Evolutionary conservation across 2,113 vertebrate genomes (phyloP).

Genomic region (rabbit (Oryctolagus cuniculus)): DNA sequence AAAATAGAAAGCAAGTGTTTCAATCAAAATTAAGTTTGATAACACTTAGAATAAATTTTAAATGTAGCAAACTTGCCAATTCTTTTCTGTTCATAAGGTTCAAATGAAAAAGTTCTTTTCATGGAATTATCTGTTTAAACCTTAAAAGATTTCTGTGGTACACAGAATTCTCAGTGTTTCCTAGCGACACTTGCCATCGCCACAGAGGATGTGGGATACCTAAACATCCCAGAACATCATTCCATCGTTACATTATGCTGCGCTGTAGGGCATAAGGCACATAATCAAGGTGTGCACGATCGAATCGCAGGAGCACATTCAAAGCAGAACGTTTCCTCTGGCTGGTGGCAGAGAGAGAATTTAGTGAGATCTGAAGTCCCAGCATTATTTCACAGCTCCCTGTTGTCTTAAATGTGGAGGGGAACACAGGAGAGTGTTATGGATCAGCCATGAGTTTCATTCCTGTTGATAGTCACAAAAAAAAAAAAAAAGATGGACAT

Average conservation of each 20-base stretch:
- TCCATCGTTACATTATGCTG: not conserved
- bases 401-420: not conserved
- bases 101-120: not conserved
- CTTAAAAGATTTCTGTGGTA: not conserved
- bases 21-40: not conserved
- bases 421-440: not conserved
- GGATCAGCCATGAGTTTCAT: not conserved
- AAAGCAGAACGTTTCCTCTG: not conserved
- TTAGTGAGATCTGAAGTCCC: not conserved
- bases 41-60: not conserved
- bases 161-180: not conserved
- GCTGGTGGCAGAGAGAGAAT: not conserved
- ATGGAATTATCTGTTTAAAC: not conserved
- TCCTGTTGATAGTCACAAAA: not conserved
- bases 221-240: not conserved
- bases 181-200: accelerated
- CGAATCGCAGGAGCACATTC: not conserved
- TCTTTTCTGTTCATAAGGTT: not conserved
- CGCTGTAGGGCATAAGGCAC: not conserved
- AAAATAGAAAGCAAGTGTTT: not conserved
- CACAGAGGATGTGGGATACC: not conserved
- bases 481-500: not conserved
- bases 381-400: not conserved
- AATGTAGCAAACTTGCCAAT: not conserved
- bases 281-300: not conserved